Base-by-base conservation (phyloP, 2,113 vertebrate genomes). In the Phalacrocorax brasilianus region DNA sequence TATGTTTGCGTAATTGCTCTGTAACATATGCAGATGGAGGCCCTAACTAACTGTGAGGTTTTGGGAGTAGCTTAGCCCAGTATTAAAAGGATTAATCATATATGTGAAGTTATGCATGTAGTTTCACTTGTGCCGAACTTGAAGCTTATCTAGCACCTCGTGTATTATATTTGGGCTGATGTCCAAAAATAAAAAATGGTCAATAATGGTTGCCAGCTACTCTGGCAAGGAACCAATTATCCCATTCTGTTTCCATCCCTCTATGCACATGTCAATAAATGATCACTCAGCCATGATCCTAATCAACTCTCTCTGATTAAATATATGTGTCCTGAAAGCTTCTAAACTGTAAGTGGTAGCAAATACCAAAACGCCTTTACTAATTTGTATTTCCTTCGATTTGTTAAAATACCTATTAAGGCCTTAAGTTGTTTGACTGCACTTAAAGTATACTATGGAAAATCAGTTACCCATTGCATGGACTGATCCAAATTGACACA, bases 181-280 rank as follows among this genome's bases (percentile, higher is more conserved):
- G 74, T 42, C 84, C 92, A 94, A 62, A 85, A 58, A 76, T 59
- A 68, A 95, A 81, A 93, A 92, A 66, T 30, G 42, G 91, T 89
- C 84, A 75, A 53, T 88, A 93, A 73, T 0, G 3, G 66, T 76
- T 91, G 94, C 84, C 81, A 95, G 71, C 77, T 85, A 15, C 53
- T 81, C 88, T 93, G 95, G 86, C 77, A 58, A 70, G 27, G 67
- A 95, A 20, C 84, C 94, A 92, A 44, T 94, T 92, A 94, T 73
- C 71, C 95, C 38, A 21, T 93, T 78, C 89, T 89, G 62, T 89
- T 95, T 91, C 44, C 59, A 96, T 93, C 27, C 40, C 91, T 89
- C 74, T 76, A 2, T 96, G 91, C 91, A 89, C 66, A 45, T 81
- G 87, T 95, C 96, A 94, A 96, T 97, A 97, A 95, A 94, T 92